Evolutionary conservation across 2,113 vertebrate genomes (phyloP).

Genomic region (Anhinga anhinga): DNA sequence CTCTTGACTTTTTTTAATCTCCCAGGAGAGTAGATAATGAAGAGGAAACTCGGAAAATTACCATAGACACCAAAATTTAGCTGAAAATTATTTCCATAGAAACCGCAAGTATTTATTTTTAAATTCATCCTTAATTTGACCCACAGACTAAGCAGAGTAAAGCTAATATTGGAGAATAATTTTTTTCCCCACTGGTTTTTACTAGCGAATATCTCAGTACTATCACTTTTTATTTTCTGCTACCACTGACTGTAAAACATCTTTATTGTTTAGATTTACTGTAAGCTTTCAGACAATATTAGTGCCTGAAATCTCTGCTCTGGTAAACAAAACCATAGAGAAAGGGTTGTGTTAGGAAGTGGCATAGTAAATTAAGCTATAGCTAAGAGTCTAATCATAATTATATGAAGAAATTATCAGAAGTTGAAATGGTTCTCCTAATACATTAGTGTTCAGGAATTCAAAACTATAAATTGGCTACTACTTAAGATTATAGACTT

Average conservation of each 20-base stretch:
- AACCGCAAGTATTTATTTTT: background rate
- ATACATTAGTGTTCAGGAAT: constrained; percentile 10
- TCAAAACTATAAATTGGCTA: background rate
- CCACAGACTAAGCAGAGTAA: background rate
- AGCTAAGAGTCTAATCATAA: constrained; percentile 25
- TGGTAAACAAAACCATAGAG: constrained; percentile 61
- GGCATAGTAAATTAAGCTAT: constrained; percentile 45
- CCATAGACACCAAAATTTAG: background rate
- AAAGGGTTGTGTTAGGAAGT: constrained; percentile 62
- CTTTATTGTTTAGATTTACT: constrained; percentile 58
- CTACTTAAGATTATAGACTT: constrained; percentile 23
- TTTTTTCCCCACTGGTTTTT: background rate
- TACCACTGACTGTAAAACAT: constrained; percentile 62
- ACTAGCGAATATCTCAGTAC: background rate
- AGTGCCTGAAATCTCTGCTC: constrained; percentile 39
- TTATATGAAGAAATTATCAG: constrained; percentile 37
- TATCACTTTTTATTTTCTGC: background rate
- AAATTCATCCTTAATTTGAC: background rate
- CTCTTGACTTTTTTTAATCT: background rate
- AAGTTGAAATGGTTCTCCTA: constrained; percentile 1
- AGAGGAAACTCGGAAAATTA: background rate
- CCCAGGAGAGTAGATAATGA: background rate
- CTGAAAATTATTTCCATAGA: background rate
- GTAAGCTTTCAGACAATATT: constrained; percentile 63
- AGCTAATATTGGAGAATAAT: background rate